Base-by-base conservation (phyloP, 2,888 invertebrate species). In the Calephelis perditalis region DNA sequence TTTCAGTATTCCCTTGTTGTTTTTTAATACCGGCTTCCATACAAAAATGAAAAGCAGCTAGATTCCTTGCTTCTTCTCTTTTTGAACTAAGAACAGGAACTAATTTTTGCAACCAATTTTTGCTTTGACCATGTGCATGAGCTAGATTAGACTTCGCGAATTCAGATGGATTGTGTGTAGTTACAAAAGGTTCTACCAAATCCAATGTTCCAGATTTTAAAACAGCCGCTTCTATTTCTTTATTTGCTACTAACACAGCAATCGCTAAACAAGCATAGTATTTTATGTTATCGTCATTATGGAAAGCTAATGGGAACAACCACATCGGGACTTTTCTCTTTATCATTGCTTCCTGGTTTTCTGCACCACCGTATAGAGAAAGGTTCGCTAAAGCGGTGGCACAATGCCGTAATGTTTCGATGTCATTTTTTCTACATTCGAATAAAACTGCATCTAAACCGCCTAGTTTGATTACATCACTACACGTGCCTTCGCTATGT, bases 21-120 rank as follows among this genome's bases (percentile, higher is more conserved):
- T 98, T 96, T 82, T 99, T 99, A 61, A 99, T 99, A 46, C 97
- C 97, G 10, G 99, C 99, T 85, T 99, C 99, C 98, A 99, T 98
- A 77, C 98, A 98, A 82, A 99, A 96, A 79, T 99, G 99, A 81
- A 99, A 99, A 45, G 99, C 98, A 5, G 99, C 99, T 71, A 99
- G 88, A 79, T 98, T 98, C 73, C 98, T 93, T 0, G 99, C 99
- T 84, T 99, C 99, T 78, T 98, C 97, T 65, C 98, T 92, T 78
- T 98, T 97, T 49, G 98, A 98, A 78, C 96, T 96, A 60, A 99
- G 90, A 10, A 99, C 97, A 0, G 99, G 98, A 5, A 99, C 97
- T 68, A 99, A 91, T 71, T 97, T 92, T 82, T 96, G 94, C 60
- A 99, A 89, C 99, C 99, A 99, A 73, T 96, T 96, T 78, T 96